Conservation (phyloP, 2,797 vertebrate genomes). For the Lophius americanus region DNA sequence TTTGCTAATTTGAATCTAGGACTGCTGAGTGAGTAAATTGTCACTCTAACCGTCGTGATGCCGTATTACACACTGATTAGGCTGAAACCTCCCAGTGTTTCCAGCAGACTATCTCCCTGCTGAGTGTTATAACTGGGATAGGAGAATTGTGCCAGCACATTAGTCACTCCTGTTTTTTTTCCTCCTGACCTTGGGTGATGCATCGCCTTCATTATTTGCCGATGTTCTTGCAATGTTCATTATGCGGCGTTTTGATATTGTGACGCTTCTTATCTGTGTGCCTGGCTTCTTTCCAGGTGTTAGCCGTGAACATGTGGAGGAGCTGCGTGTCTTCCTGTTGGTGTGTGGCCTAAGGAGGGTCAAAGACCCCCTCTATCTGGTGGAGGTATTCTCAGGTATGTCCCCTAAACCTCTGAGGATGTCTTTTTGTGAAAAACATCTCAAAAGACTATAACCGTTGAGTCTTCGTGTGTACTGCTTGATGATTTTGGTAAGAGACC, state of each 20-base stretch:
- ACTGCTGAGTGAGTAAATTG: conserved; percentile 33
- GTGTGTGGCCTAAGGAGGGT: conserved; percentile 92
- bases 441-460: no score
- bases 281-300: conserved; percentile 81
- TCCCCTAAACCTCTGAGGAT: background rate
- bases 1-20: conserved; percentile 35
- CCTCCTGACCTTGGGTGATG: conserved; percentile 78
- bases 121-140: conserved; percentile 61
- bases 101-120: conserved; percentile 52
- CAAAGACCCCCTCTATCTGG: conserved; percentile 93
- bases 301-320: conserved; percentile 44
- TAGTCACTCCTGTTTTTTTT: conserved; percentile 75
- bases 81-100: conserved; percentile 59
- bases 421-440: no score
- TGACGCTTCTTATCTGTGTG: conserved; percentile 54
- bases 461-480: no score
- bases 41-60: conserved; percentile 30
- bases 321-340: conserved; percentile 85
- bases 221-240: conserved; percentile 73
- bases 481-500: no score
- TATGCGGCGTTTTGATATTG: conserved; percentile 75
- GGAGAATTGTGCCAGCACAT: conserved; percentile 69
- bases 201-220: conserved; percentile 79
- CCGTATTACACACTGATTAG: conserved; percentile 60
- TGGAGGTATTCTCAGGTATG: conserved; percentile 88